Conservation (phyloP, 2,888 invertebrate genomes). For the Troides oblongomaculatus region DNA sequence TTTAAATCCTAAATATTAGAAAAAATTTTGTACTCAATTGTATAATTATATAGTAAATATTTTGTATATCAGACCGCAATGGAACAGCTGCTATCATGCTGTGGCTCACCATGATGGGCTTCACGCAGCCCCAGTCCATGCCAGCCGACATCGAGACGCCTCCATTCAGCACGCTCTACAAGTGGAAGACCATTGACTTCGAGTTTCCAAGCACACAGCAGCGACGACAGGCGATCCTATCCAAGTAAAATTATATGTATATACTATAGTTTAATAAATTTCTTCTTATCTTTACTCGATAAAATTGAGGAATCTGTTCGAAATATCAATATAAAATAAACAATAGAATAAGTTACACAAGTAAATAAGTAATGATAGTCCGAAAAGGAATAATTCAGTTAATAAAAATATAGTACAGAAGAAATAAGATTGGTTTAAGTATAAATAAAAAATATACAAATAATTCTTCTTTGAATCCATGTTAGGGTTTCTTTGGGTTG, state of each 20-base stretch:
- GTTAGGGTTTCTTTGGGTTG: too few relatives aligned
- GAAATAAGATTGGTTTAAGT: too few relatives aligned
- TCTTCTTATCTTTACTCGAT: not conserved
- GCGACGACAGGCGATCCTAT: conserved; percentile 79
- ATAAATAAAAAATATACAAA: too few relatives aligned
- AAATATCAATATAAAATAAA: too few relatives aligned
- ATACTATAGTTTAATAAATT: not conserved
- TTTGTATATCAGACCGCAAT: conserved; percentile 43
- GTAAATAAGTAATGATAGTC: too few relatives aligned
- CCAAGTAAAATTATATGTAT: conserved; percentile 60
- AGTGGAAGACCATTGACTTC: conserved; percentile 88
- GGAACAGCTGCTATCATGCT: conserved; percentile 62
- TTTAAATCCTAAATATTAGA: too few relatives aligned
- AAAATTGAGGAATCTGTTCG: not conserved
- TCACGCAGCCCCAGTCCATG: conserved; percentile 58
- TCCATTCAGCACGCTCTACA: conserved; percentile 82
- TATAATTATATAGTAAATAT: not conserved
- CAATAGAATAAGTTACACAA: too few relatives aligned
- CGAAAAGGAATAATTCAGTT: too few relatives aligned
- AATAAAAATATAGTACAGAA: too few relatives aligned
- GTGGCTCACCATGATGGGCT: conserved; percentile 74
- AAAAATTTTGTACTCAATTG: not conserved
- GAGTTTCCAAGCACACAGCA: conserved; percentile 82
- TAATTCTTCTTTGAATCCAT: too few relatives aligned
- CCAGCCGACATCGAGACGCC: conserved; percentile 74